phyloP scores from a whole-genome alignment of 2,113 vertebrate species.

The Stercorarius parasiticus region DNA sequence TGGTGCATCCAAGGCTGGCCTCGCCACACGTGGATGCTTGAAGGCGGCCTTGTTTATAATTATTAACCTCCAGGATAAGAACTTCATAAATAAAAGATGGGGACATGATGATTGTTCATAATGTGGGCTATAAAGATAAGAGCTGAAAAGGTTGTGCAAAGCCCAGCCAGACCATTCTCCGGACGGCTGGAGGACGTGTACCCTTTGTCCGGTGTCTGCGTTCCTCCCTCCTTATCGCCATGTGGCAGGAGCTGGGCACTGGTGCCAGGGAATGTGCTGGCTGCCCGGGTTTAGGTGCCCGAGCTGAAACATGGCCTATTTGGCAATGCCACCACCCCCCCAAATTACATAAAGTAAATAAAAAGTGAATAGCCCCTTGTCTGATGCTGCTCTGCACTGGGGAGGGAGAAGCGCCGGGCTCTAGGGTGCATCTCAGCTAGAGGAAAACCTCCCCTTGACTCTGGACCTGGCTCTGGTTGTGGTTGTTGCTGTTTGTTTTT shows the following conservation, averaged over 20 bases:
- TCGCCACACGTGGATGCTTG: accelerated
- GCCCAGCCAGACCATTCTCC: not conserved
- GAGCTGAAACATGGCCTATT: not conserved
- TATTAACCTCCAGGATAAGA: not conserved
- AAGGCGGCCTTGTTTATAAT: not conserved
- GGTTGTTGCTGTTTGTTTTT: not conserved
- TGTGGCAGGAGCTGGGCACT: not conserved
- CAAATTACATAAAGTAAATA: not conserved
- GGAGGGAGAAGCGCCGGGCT: not conserved
- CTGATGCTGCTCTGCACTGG: not conserved
- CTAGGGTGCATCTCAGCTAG: accelerated
- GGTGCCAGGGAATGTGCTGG: not conserved
- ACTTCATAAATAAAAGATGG: not conserved
- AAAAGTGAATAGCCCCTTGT: not conserved
- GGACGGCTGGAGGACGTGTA: not conserved
- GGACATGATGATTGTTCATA: not conserved
- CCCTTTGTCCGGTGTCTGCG: not conserved
- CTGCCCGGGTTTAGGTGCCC: not conserved
- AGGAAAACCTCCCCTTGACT: not conserved
- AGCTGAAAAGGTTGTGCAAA: not conserved
- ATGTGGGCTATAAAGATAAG: constrained; percentile 28
- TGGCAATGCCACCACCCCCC: not conserved
- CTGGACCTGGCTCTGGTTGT: not conserved
- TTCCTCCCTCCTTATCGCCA: not conserved
- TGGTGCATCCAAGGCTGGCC: not conserved